Percentiles rank a stretch among this genome's conserved stretches.
Conservation (phyloP, 2,113 vertebrate genomes). For the Poicephalus gulielmi region DNA sequence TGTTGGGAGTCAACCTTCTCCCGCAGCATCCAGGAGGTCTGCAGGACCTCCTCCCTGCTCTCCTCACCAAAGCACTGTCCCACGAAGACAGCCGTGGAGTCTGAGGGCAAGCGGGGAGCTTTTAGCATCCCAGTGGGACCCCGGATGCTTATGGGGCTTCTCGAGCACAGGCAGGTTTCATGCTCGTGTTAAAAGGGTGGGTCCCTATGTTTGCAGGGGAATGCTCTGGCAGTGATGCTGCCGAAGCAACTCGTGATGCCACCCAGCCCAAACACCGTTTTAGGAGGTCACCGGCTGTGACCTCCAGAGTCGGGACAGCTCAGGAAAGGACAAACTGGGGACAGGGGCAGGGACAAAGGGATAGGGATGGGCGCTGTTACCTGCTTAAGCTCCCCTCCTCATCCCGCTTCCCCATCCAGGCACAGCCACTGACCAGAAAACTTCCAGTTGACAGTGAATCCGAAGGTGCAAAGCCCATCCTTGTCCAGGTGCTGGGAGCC, state of each 20-base stretch:
- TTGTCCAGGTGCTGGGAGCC: neutral
- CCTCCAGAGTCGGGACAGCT: neutral
- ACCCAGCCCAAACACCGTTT: neutral
- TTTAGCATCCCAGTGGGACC: neutral
- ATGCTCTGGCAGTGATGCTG: neutral
- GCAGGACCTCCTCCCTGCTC: neutral
- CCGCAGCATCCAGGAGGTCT: constrained; percentile 30
- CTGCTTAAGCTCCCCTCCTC: neutral
- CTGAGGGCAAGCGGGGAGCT: neutral
- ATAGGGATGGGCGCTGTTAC: no score
- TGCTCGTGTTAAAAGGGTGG: rapidly evolving
- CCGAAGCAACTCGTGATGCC: neutral
- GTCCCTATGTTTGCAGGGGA: rapidly evolving
- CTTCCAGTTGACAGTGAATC: constrained; percentile 8
- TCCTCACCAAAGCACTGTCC: constrained; percentile 21
- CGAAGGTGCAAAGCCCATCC: neutral
- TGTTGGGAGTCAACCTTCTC: rapidly evolving
- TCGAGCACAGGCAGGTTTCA: neutral
- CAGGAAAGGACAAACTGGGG: neutral
- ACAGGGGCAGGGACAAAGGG: neutral
- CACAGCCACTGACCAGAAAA: neutral
- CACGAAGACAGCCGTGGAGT: neutral
- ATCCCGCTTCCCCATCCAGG: neutral
- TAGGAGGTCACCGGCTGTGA: neutral
- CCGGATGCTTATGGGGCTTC: neutral